Evolutionary conservation across 2,113 vertebrate species (phyloP).

Genomic region (Varanus komodoensis): DNA sequence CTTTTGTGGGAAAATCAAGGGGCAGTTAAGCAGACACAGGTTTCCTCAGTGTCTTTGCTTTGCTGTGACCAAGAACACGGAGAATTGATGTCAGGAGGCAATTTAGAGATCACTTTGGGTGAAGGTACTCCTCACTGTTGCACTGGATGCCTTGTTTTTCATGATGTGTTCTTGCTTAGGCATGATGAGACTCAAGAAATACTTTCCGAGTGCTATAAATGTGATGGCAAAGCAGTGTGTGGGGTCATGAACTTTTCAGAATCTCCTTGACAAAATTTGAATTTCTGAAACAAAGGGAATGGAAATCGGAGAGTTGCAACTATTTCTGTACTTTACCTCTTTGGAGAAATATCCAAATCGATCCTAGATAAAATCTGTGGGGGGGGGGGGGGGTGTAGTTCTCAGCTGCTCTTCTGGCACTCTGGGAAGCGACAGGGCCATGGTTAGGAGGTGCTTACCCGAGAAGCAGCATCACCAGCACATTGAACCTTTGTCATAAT

Average conservation of each 20-base stretch:
- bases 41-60: slow-evolving; percentile 46
- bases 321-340: slow-evolving; percentile 16
- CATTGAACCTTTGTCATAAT: not conserved
- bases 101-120: slow-evolving; percentile 27
- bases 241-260: slow-evolving; percentile 24
- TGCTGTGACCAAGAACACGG: slow-evolving; percentile 45
- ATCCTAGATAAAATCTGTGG: not conserved
- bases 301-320: slow-evolving; percentile 43
- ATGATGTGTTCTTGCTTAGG: not conserved
- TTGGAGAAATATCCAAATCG: not conserved
- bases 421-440: not conserved
- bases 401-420: not conserved
- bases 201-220: slow-evolving; percentile 15
- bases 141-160: slow-evolving; percentile 1
- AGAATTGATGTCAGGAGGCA: slow-evolving; percentile 32
- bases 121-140: slow-evolving; percentile 33
- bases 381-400: not conserved
- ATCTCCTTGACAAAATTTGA: not conserved
- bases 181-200: not conserved
- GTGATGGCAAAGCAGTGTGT: not conserved
- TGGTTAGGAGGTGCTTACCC: not conserved
- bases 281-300: not conserved
- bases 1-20: slow-evolving; percentile 72
- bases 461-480: too few species aligned
- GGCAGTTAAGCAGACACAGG: slow-evolving; percentile 34